Evolutionary conservation across 2,113 vertebrate genomes (phyloP), one percentile per base, ranked within the genome.

Genomic region (Callipepla californica): DNA sequence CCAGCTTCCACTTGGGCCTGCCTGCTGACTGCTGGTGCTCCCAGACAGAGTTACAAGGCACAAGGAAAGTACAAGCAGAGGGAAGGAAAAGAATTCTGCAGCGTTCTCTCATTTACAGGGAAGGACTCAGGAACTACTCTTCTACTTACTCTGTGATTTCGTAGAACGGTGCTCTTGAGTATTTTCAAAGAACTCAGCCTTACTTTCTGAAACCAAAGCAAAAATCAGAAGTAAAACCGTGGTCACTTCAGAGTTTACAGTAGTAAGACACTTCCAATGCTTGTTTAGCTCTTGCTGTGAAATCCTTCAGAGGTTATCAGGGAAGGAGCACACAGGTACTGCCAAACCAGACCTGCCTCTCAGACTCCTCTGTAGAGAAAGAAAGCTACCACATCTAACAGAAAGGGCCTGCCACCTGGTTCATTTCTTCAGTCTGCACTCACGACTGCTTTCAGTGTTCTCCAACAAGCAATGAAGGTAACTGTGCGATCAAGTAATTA

Each of bases 201-300:
- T 93, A 83, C 20, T 84, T 90, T 94, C 96, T 95, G 90, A 93
- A 94, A 93, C 48, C 66, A 69, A 86, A 84, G 66, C 34, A 94
- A 28, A 75, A 90, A 44, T 22, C 7, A 58, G 11, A 58, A 20
- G 20, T 58, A 11, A 13, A 44, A 62, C 23, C 2, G 62, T 85
- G 38, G 73, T 66, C 72, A 61, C 63, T 90, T 59, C 63, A 50
- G 70, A 86, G 42, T 7, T 23, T 47, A 72, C 58, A 58, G 4
- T 17, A 13, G 70, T n/a, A 48, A 79, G 48, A 51, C 8, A 74
- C 78, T 55, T 38, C 36, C 61, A 3, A 57, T 30, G 11, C 19
- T 11, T 13, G 83, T 88, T 47, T 30, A 68, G 73, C 13, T 44
- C 38, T 53, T 81, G 8, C 75, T 50, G 1, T 20, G 36, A 82